Evolutionary conservation across 2,888 invertebrate species (phyloP).

Genomic region (Papilio elwesi): DNA sequence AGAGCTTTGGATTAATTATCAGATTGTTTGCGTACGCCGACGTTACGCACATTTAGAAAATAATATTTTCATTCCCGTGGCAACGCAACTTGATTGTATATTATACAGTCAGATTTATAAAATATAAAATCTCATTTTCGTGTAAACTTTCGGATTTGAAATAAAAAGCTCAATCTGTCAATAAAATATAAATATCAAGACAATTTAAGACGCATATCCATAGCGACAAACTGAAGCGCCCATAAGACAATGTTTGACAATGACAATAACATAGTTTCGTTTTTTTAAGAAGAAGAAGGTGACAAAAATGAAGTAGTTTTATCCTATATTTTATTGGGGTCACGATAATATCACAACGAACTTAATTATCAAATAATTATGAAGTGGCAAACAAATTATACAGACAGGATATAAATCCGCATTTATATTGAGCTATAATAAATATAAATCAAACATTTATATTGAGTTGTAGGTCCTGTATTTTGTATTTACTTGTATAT

Average conservation of each 20-base stretch:
- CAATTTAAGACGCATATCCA: too few relatives aligned
- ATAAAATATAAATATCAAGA: neutral
- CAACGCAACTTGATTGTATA: neutral
- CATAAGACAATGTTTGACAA: too few relatives aligned
- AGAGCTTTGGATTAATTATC: slow-evolving; percentile 26
- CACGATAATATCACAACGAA: too few relatives aligned
- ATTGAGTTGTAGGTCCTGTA: neutral
- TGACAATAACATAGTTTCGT: too few relatives aligned
- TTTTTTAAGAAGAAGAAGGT: too few relatives aligned
- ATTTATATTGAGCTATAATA: too few relatives aligned
- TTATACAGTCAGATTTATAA: slow-evolving; percentile 7
- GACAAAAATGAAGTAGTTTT: too few relatives aligned
- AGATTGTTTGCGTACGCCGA: slow-evolving; percentile 11
- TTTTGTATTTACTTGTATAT: neutral
- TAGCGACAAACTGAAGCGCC: too few relatives aligned
- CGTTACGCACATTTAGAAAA: slow-evolving; percentile 21
- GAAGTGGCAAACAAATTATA: too few relatives aligned
- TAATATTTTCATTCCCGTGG: slow-evolving; percentile 6
- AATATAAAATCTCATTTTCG: slow-evolving; percentile 10
- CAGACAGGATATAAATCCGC: too few relatives aligned
- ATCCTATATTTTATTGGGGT: too few relatives aligned
- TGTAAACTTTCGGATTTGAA: neutral
- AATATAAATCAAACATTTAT: slow-evolving; percentile 1
- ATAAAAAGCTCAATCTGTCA: neutral
- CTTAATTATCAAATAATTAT: too few relatives aligned